Conservation (phyloP, 53 echinoderm and acorn worm genomes). For the Astropecten irregularis region DNA sequence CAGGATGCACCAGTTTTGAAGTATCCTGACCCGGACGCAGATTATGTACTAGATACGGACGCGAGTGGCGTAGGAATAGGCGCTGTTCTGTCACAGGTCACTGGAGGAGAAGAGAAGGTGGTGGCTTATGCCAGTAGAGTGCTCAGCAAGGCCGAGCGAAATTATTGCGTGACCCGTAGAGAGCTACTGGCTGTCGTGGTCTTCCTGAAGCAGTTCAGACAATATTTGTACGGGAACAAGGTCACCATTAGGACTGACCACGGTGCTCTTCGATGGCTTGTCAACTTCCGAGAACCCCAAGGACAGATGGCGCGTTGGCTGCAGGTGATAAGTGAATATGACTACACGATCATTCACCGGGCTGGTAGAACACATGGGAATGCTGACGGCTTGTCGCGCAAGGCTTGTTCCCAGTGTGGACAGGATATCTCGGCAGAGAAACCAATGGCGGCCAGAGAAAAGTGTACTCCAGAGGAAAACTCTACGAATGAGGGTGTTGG, state of each 20-base stretch:
- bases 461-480: not conserved
- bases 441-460: not conserved
- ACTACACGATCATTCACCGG: not conserved
- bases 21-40: not conserved
- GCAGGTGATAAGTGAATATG: not conserved
- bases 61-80: slow-evolving; percentile 23
- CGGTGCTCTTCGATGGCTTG: not conserved
- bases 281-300: not conserved
- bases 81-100: slow-evolving; percentile 21
- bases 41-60: slow-evolving; percentile 19
- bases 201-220: slow-evolving; percentile 4
- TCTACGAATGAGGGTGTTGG: not conserved
- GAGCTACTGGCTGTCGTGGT: slow-evolving; percentile 26
- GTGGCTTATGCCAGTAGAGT: slow-evolving; percentile 4
- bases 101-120: not conserved
- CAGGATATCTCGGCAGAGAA: not conserved
- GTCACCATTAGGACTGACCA: slow-evolving; percentile 5
- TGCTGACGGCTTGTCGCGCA: slow-evolving; percentile 33
- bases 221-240: not conserved
- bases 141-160: not conserved
- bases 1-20: not conserved
- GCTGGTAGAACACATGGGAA: slow-evolving; percentile 15
- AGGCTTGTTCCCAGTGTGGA: not conserved
- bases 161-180: not conserved
- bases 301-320: not conserved